Evolutionary conservation across 2,113 vertebrate species (phyloP), one percentile per base, ranked within the genome.

Genomic region (Myanophis thanlyinensis): DNA sequence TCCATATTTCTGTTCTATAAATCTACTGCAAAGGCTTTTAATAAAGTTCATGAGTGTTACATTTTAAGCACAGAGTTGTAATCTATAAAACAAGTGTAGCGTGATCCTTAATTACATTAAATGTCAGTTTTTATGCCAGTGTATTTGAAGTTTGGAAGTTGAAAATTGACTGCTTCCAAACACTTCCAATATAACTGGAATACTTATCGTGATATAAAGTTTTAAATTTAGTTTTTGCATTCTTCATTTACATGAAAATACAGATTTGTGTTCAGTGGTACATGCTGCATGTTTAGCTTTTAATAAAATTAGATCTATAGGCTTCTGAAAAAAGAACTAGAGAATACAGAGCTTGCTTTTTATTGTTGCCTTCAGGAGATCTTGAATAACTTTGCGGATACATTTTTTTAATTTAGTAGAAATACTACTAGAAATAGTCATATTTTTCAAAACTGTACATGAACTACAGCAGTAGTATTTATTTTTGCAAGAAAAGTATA

Each of bases 71-170:
- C 87, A 35, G 80, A 12, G 51, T 8, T 91, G 51, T 67, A 86
- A 0, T 80, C 48, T 93, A 44, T 86, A 40, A 35, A 73, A 18
- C 20, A 18, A 92, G 47, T 30, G 93, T 92, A 91, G 51, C 88
- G 13, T 54, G 54, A 87, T 84, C 40, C 35, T 92, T 62, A 54
- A 73, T 94, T 96, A 47, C 91, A 25, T 0, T 51, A 49, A 67
- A 35, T 85, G 93, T 51, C 47, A 56, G 51, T 30, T 93, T 92
- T 54, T 89, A 11, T 59, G 5, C n/a, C 85, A 54, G 89, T 49
- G 22, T 62, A 12, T 46, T 52, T 91, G 86, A 52, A 91, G 40
- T 89, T 59, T 47, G 35, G 22, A 91, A 52, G 0, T 87, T 0
- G 47, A 25, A 49, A 35, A 92, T 80, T 44, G 92, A 51, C 0